Percentiles rank a stretch among this genome's conserved stretches.
Conservation (phyloP, 1,140 invertebrate genomes). For the Zaprionus africanus region DNA sequence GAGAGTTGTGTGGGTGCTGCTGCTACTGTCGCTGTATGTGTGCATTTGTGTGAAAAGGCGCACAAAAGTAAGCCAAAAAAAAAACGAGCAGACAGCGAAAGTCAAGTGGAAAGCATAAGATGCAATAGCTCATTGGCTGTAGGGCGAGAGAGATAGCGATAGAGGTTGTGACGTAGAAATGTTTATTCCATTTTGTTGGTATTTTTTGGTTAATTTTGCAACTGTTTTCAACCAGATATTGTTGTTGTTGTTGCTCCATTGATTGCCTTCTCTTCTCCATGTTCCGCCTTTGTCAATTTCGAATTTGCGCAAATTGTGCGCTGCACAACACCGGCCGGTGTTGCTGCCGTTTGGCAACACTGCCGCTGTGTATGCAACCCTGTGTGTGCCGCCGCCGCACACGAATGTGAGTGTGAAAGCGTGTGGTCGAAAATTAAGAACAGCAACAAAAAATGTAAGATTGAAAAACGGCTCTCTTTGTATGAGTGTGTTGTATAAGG, state of each 20-base stretch:
- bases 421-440: slow-evolving; percentile 57
- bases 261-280: background rate
- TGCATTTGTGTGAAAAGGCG: slow-evolving; percentile 14
- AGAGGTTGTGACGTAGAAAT: background rate
- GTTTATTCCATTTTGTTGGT: background rate
- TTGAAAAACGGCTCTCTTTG: slow-evolving; percentile 50
- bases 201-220: slow-evolving; percentile 22
- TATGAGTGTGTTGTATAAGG: slow-evolving; percentile 14
- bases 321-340: slow-evolving; percentile 52
- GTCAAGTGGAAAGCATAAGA: slow-evolving; percentile 27
- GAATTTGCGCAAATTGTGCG: slow-evolving; percentile 51
- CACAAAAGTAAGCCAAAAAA: slow-evolving; percentile 15
- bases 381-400: slow-evolving; percentile 45
- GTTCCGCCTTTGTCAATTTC: background rate
- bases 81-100: slow-evolving; percentile 18
- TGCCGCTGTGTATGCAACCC: slow-evolving; percentile 45
- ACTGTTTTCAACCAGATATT: slow-evolving; percentile 10
- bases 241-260: background rate
- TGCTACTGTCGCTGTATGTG: background rate
- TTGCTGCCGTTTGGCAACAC: slow-evolving; percentile 58
- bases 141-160: background rate
- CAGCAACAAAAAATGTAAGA: slow-evolving; percentile 60
- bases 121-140: slow-evolving; percentile 15
- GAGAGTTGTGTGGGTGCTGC: slow-evolving; percentile 6
- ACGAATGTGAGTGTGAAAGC: slow-evolving; percentile 61